phyloP scores from a whole-genome alignment of 2,888 invertebrate genomes.

The Trissolcus japonicus region DNA sequence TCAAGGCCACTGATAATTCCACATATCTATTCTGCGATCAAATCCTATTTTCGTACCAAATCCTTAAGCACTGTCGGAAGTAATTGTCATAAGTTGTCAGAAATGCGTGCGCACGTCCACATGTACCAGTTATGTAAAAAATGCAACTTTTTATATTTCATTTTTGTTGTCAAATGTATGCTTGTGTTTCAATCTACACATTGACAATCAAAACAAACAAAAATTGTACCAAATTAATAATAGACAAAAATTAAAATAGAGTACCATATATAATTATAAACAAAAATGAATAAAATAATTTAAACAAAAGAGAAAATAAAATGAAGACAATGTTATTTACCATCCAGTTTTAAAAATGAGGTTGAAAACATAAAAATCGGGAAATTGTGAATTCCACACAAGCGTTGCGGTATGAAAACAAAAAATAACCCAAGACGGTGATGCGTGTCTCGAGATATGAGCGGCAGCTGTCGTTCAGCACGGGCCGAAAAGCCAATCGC shows the following conservation, averaged over 20 bases:
- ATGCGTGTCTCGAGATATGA: conserved; percentile 19
- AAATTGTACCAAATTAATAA: neutral
- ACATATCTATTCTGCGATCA: neutral
- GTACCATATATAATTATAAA: neutral
- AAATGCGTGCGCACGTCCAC: neutral
- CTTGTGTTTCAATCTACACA: too few relatives aligned
- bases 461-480: conserved; percentile 21
- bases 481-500: conserved; percentile 19
- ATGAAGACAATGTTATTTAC: too few relatives aligned
- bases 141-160: too few relatives aligned
- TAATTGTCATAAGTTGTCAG: too few relatives aligned
- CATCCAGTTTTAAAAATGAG: too few relatives aligned
- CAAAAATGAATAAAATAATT: neutral
- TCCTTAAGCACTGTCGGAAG: neutral
- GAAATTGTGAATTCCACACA: conserved; percentile 10
- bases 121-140: neutral
- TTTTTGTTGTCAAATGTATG: too few relatives aligned
- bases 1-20: conserved; percentile 40
- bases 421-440: conserved; percentile 29
- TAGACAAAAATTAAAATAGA: neutral
- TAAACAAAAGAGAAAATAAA: too few relatives aligned
- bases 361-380: conserved; percentile 6
- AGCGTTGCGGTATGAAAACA: conserved; percentile 7
- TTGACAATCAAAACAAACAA: neutral
- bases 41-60: neutral